Conservation (phyloP, 1,140 invertebrate genomes). For the Bacillus rossius region DNA sequence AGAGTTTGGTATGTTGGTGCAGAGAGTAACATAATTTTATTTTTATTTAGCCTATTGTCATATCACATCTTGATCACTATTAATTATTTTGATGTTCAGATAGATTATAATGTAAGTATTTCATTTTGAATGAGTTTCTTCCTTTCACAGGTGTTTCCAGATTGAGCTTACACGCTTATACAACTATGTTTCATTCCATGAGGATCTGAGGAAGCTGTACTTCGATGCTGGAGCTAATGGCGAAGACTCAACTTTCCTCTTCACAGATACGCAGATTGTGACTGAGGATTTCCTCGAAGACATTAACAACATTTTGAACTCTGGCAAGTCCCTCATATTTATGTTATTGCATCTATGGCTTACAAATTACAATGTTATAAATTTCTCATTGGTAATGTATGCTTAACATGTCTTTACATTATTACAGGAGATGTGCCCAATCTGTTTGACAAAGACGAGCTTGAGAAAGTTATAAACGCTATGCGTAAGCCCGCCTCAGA, state of each 20-base stretch:
- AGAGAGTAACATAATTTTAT: too few relatives aligned
- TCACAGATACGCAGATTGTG: slow-evolving; percentile 85
- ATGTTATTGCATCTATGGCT: not conserved
- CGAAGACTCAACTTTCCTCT: slow-evolving; percentile 80
- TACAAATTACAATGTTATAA: slow-evolving; percentile 12
- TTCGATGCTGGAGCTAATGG: slow-evolving; percentile 62
- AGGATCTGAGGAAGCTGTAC: slow-evolving; percentile 68
- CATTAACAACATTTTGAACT: slow-evolving; percentile 86
- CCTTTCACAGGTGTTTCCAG: slow-evolving; percentile 71
- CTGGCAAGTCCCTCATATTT: slow-evolving; percentile 46
- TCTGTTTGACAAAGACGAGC: slow-evolving; percentile 78
- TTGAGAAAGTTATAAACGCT: slow-evolving; percentile 72
- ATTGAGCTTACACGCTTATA: slow-evolving; percentile 81
- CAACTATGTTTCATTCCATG: slow-evolving; percentile 70
- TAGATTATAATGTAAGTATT: too few relatives aligned
- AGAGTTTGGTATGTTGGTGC: too few relatives aligned
- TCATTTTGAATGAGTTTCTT: too few relatives aligned
- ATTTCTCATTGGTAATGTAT: slow-evolving; percentile 58
- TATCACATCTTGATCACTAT: too few relatives aligned
- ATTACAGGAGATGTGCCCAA: slow-evolving; percentile 71
- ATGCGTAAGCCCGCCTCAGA: slow-evolving; percentile 63
- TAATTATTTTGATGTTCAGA: too few relatives aligned
- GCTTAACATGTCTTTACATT: slow-evolving; percentile 16
- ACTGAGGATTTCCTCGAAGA: slow-evolving; percentile 91
- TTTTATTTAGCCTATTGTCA: too few relatives aligned